Evolutionary conservation across 2,888 invertebrate species (phyloP).

Genomic region (Plagodis pulveraria): DNA sequence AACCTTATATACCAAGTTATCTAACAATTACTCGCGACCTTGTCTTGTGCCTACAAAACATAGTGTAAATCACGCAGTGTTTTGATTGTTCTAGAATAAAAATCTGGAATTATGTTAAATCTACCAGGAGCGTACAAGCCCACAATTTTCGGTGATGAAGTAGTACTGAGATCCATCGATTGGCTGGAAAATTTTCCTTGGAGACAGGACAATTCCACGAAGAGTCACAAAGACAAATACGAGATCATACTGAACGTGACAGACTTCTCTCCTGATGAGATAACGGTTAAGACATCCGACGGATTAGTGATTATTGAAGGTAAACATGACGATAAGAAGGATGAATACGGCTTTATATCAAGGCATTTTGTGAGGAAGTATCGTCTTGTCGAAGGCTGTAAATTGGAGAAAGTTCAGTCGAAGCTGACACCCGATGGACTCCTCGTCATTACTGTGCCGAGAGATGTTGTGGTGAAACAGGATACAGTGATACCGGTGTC

Average conservation of each 20-base stretch:
- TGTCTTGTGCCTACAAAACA: background rate
- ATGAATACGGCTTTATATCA: slow-evolving; percentile 62
- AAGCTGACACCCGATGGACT: slow-evolving; percentile 60
- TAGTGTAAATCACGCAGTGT: background rate
- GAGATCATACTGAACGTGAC: slow-evolving; percentile 61
- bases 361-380: slow-evolving; percentile 63
- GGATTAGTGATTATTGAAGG: slow-evolving; percentile 63
- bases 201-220: slow-evolving; percentile 58
- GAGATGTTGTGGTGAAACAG: slow-evolving; percentile 47
- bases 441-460: slow-evolving; percentile 56
- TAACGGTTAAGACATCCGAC: slow-evolving; percentile 55
- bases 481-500: slow-evolving; percentile 65
- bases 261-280: slow-evolving; percentile 63
- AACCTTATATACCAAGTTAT: too few species aligned
- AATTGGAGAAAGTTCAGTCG: slow-evolving; percentile 55
- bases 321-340: slow-evolving; percentile 66
- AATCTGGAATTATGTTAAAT: slow-evolving; percentile 23
- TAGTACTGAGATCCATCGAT: slow-evolving; percentile 65
- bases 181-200: slow-evolving; percentile 71
- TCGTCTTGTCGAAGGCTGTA: slow-evolving; percentile 59
- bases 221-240: slow-evolving; percentile 55
- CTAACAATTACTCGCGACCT: slow-evolving; percentile 23
- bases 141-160: slow-evolving; percentile 62
- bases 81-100: slow-evolving; percentile 26
- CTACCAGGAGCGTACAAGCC: slow-evolving; percentile 41